Evolutionary conservation across 2,797 vertebrate species (phyloP).

Genomic region (Neosilurus mollespiculum): DNA sequence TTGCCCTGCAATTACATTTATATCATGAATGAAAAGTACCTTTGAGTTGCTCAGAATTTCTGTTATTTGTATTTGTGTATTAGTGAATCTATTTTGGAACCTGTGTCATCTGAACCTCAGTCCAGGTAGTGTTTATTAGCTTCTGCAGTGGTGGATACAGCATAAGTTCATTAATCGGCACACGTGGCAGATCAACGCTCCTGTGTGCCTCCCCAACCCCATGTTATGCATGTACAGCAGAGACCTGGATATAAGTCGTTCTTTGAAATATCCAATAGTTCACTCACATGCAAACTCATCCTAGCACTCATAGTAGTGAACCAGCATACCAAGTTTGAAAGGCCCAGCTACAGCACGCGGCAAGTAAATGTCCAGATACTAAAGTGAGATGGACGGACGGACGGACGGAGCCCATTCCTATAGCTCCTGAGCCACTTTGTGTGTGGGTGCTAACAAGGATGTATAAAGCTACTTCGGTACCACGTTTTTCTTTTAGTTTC

Average conservation of each 20-base stretch:
- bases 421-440: too few relatives aligned
- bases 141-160: background rate
- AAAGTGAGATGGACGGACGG: too few relatives aligned
- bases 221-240: background rate
- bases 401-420: too few relatives aligned
- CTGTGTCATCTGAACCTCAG: background rate
- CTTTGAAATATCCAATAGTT: background rate
- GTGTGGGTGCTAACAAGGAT: too few relatives aligned
- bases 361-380: too few relatives aligned
- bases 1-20: background rate
- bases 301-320: too few relatives aligned
- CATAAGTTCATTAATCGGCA: background rate
- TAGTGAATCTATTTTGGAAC: background rate
- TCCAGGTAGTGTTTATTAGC: background rate
- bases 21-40: background rate
- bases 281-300: too few relatives aligned
- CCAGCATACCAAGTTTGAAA: too few relatives aligned
- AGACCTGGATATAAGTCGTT: background rate
- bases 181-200: background rate
- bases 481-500: background rate
- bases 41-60: background rate
- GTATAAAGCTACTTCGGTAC: too few relatives aligned
- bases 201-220: background rate
- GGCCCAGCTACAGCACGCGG: too few relatives aligned
- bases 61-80: background rate